A percentile compares a stretch with the other conserved stretches of the same genome.
These are phyloP conservation scores for Machimus atricapillus DNA, from an alignment of 2,888 invertebrate genomes.

Conservation along the genomic window DNA sequence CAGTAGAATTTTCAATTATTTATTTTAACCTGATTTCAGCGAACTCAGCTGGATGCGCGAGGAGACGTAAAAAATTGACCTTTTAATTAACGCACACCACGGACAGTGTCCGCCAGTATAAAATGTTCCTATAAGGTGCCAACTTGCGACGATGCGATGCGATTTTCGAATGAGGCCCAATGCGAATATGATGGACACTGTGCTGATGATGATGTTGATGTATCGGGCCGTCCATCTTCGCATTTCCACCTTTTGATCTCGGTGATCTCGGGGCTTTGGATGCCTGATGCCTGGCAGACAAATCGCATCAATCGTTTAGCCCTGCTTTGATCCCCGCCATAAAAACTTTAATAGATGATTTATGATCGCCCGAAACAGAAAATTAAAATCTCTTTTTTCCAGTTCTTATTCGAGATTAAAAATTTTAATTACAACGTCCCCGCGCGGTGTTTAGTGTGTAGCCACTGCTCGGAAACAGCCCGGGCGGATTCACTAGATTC, in stretches of 20 bases:
- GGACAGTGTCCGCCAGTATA: background rate
- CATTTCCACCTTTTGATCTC: slow-evolving; percentile 28
- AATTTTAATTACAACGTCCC: slow-evolving; percentile 34
- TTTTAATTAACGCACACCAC: slow-evolving; percentile 31
- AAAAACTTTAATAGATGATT: slow-evolving; percentile 45
- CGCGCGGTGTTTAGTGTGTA: background rate
- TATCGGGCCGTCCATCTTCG: slow-evolving; percentile 9
- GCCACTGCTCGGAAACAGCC: background rate
- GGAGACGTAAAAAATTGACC: background rate
- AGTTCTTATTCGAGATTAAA: slow-evolving; percentile 20
- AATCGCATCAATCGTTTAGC: slow-evolving; percentile 48
- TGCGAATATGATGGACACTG: slow-evolving; percentile 14
- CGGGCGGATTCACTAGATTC: background rate
- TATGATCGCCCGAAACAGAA: slow-evolving; percentile 44
- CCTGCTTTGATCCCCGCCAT: slow-evolving; percentile 41
- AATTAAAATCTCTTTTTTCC: slow-evolving; percentile 43
- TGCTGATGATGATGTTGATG: slow-evolving; percentile 16
- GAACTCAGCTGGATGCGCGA: background rate
- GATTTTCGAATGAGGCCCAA: background rate
- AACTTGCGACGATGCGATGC: slow-evolving; percentile 3
- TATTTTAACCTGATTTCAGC: background rate
- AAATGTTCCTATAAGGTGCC: slow-evolving; percentile 1
- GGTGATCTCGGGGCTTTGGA: slow-evolving; percentile 1
- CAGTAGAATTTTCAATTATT: background rate
- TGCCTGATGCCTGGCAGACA: slow-evolving; percentile 44